A percentile compares a stretch with the other conserved stretches of the same genome.
phyloP scores from a whole-genome alignment of 1,140 invertebrate species.

The Melanaphis sacchari region DNA sequence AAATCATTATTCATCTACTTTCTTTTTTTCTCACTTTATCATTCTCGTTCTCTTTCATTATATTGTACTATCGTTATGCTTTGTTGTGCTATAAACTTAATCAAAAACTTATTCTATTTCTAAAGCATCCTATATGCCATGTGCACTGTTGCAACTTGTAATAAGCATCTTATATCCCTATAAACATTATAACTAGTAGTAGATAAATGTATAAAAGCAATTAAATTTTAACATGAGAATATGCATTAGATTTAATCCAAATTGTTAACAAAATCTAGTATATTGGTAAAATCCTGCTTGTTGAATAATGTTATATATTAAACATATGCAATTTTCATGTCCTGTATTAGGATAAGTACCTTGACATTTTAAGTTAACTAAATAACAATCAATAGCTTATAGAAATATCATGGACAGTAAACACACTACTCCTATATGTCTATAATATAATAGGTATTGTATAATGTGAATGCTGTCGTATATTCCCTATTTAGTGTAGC shows the following conservation, averaged over 20 bases:
- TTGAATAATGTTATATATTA: background rate
- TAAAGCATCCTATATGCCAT: background rate
- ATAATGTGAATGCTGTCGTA: background rate
- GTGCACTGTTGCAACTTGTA: no score
- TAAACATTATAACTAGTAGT: background rate
- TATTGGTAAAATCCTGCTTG: background rate
- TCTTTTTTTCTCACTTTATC: background rate
- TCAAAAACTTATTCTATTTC: background rate
- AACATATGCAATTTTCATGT: background rate
- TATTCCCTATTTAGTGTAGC: background rate
- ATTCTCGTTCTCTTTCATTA: background rate
- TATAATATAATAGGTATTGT: no score
- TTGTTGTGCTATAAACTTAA: background rate
- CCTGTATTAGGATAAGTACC: background rate
- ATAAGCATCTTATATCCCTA: background rate
- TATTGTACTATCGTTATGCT: background rate
- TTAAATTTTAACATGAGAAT: background rate
- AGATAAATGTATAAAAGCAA: background rate
- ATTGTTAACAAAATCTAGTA: background rate
- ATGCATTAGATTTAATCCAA: background rate
- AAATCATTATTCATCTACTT: slow-evolving; percentile 11
- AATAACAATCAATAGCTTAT: background rate
- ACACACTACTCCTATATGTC: background rate
- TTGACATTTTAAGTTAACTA: background rate
- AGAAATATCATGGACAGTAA: background rate